Percentiles rank a stretch among this genome's conserved stretches.
Conservation (phyloP, 2,797 vertebrate species). For the Dryobates pubescens region DNA sequence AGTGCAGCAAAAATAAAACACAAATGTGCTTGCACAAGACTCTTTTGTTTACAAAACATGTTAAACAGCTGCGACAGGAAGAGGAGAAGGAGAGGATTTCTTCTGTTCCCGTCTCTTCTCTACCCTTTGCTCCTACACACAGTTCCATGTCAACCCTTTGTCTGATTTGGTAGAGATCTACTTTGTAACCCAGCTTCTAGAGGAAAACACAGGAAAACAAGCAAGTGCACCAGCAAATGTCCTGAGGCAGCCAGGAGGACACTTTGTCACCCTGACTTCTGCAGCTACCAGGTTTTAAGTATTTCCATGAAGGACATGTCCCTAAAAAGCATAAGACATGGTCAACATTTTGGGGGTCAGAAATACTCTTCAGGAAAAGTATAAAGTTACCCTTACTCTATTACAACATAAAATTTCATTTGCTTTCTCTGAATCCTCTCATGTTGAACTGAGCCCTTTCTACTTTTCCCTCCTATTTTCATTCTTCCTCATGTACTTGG, state of each 20-base stretch:
- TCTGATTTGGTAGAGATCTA: neutral
- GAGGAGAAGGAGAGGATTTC: neutral
- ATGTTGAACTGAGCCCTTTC: neutral
- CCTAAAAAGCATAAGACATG: neutral
- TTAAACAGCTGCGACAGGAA: neutral
- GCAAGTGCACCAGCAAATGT: neutral
- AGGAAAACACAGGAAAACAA: neutral
- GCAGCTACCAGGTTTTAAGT: neutral
- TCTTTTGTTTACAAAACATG: fast-evolving
- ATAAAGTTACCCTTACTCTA: neutral
- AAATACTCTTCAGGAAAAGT: neutral
- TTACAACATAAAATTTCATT: neutral
- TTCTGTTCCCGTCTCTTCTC: neutral
- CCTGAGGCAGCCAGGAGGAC: neutral
- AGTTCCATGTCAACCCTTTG: neutral
- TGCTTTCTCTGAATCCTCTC: neutral
- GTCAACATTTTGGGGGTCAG: neutral
- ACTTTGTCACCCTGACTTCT: neutral
- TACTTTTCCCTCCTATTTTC: neutral
- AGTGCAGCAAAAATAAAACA: neutral
- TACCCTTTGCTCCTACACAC: neutral
- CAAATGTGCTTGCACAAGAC: neutral
- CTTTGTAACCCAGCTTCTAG: neutral
- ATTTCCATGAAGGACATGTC: neutral
- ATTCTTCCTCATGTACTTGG: neutral